phyloP scores from a whole-genome alignment of 2,113 vertebrate species.

The Leucopsar rothschildi region DNA sequence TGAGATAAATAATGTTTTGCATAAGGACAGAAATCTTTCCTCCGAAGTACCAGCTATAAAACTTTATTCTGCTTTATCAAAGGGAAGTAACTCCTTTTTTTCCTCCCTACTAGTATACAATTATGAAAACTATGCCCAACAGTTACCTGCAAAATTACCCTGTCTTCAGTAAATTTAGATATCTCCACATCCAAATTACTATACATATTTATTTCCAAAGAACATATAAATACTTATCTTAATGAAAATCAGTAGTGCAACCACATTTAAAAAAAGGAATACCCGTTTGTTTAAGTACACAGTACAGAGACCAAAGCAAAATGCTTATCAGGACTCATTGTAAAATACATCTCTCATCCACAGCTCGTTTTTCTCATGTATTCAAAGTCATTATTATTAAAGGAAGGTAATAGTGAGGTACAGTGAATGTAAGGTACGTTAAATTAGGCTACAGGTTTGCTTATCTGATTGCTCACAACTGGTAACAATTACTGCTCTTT shows the following conservation, averaged over 20 bases:
- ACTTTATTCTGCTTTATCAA: neutral
- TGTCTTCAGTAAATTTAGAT: neutral
- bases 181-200: neutral
- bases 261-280: neutral
- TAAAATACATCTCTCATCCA: neutral
- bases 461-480: neutral
- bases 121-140: neutral
- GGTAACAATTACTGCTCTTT: neutral
- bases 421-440: neutral
- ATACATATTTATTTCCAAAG: neutral
- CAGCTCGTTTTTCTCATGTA: neutral
- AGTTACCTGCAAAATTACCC: neutral
- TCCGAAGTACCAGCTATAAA: neutral
- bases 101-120: neutral
- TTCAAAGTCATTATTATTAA: neutral
- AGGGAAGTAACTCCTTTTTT: neutral
- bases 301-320: neutral
- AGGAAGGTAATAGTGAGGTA: neutral
- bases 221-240: neutral
- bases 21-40: neutral
- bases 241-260: neutral
- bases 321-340: neutral
- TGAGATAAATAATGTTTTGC: neutral
- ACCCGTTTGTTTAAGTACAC: neutral
- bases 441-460: neutral